Evolutionary conservation across 1,140 invertebrate species (phyloP), one percentile per base, ranked within the genome.

Genomic region (Halesus radiatus): DNA sequence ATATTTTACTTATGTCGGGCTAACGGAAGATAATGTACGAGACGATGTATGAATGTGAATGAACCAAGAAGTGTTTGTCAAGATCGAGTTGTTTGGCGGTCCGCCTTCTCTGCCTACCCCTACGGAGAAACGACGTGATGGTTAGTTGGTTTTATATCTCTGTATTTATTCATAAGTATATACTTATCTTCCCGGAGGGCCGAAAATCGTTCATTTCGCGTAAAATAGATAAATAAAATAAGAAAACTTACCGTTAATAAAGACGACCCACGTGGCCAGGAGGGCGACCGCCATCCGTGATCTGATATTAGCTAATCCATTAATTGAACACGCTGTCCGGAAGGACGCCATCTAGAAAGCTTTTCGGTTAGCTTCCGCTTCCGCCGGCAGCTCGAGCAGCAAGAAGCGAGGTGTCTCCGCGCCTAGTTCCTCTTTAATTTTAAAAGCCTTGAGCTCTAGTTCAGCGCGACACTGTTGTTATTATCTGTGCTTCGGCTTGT

Each of bases 231-330:
- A 66, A 29, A n/a, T 66, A 26, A 7, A 60, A 60, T 13, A 56
- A 22, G 20, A 72, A 72, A 2, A 74, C 81, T 80, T 53, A 82
- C 81, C 81, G 54, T 70, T 77, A 8, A 82, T n/a, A 8, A 82
- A 32, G 26, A 82, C 18, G 0, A 70, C 68, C 76, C 76, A 80
- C 8, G 81, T 78, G 26, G 81, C 81, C 1, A 82, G 45, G 3
- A 78, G 60, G 0, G 75, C 78, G 1, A 75, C 60, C n/a, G 78
- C 72, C 18, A 80, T 37, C 22, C 72, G 66, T 45, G 53, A 76
- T 60, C 70, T 64, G 45, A 23, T 68, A 26, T 70, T 70, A 10
- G 77, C 52, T 76, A 78, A 76, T 68, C 78, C 58, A 37, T 79
- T 76, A 76, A 79, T 68, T 50, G 79, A 60, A 73, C 68, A 52